Conservation (phyloP, 2,113 vertebrate species). For the Piprites chloris region DNA sequence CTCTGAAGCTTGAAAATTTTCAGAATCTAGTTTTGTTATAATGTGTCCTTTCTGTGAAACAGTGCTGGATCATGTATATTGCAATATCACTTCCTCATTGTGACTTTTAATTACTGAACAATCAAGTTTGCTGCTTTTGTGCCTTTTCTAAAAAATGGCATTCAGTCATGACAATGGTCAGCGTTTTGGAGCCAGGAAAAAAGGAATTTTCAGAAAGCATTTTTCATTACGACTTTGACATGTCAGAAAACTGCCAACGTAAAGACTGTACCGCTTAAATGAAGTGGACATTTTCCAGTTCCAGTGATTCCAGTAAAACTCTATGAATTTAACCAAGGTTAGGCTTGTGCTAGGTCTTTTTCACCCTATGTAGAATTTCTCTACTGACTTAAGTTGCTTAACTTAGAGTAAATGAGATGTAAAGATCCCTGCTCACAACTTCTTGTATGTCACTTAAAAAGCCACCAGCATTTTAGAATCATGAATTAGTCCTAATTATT, state of each 20-base stretch:
- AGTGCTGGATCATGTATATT: conserved; percentile 55
- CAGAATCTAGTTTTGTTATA: conserved; percentile 36
- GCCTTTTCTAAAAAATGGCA: conserved; percentile 63
- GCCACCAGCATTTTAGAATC: background rate
- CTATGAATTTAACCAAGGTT: background rate
- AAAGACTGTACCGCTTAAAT: background rate
- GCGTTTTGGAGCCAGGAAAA: conserved; percentile 27
- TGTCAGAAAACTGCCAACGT: background rate
- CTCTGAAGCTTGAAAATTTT: conserved; percentile 54
- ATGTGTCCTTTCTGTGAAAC: conserved; percentile 46
- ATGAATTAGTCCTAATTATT: background rate
- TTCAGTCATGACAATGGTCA: conserved; percentile 69
- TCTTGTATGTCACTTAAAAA: background rate
- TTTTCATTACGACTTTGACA: background rate
- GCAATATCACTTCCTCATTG: conserved; percentile 49
- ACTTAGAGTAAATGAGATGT: background rate
- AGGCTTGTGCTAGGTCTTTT: background rate
- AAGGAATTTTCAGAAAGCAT: background rate
- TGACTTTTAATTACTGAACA: conserved; percentile 47
- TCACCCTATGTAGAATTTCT: background rate
- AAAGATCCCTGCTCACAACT: background rate
- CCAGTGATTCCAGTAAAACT: background rate
- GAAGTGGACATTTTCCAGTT: background rate
- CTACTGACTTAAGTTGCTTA: background rate
- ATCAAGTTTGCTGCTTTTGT: conserved; percentile 72